These are phyloP conservation scores for Arrhamphus sclerolepis DNA, from an alignment of 2,797 vertebrate species.

Conservation along the genomic window DNA sequence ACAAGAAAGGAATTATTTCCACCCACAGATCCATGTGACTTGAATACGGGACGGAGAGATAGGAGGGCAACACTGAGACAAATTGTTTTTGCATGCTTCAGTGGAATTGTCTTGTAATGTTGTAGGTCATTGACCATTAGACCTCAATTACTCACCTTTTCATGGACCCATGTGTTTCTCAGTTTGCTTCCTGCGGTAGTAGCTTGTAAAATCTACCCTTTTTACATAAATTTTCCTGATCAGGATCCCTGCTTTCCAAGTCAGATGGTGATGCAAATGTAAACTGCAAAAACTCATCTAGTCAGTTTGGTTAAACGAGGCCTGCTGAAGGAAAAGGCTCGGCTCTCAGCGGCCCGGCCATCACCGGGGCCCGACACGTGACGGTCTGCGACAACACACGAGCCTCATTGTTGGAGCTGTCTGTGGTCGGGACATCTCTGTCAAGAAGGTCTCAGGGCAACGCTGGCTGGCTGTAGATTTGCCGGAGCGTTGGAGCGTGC, in stretches of 20 bases:
- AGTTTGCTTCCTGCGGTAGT: conserved; percentile 9
- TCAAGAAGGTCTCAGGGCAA: conserved; percentile 37
- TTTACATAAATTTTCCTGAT: conserved; percentile 7
- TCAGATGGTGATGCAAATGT: conserved; percentile 10
- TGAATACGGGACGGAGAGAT: conserved; percentile 15
- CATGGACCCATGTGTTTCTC: conserved; percentile 11
- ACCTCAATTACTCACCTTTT: conserved; percentile 27
- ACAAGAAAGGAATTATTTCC: conserved; percentile 18
- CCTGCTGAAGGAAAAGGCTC: conserved; percentile 3
- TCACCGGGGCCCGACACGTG: conserved; percentile 19
- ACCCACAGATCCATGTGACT: conserved; percentile 14
- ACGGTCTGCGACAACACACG: conserved; percentile 37
- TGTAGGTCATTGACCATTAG: conserved; percentile 33
- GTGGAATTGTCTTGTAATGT: conserved; percentile 49
- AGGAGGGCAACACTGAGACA: conserved; percentile 26
- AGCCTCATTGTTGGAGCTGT: conserved; percentile 53
- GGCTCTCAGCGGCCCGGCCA: conserved; percentile 9
- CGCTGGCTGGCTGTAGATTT: conserved; percentile 24
- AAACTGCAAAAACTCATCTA: background rate
- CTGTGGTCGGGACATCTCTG: conserved; percentile 55
- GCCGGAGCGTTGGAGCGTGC: conserved; percentile 30
- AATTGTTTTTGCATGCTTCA: conserved; percentile 34
- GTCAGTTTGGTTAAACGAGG: conserved; percentile 1
- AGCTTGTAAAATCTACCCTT: conserved; percentile 4
- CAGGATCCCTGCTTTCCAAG: background rate